Conservation (phyloP, 2,797 vertebrate genomes). For the Peromyscus nudipes region DNA sequence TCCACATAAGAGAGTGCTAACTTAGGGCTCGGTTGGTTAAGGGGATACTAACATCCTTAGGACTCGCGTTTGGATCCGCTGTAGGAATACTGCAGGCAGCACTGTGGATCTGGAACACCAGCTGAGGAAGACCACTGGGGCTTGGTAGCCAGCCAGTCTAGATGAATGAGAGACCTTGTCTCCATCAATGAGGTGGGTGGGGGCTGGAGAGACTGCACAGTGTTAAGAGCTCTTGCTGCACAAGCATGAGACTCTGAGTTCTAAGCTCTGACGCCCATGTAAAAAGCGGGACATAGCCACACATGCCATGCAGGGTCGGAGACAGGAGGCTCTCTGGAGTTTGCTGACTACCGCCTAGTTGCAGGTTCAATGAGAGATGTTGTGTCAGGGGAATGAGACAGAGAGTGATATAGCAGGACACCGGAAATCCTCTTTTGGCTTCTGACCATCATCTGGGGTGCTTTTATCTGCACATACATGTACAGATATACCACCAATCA, state of each 20-base stretch:
- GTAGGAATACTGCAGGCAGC: not conserved
- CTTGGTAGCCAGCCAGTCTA: not conserved
- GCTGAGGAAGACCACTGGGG: not conserved
- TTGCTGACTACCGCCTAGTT: not conserved
- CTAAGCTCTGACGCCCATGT: not conserved
- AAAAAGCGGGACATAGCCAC: not conserved
- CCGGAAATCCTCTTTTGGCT: not conserved
- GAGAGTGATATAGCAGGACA: not conserved
- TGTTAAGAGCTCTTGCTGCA: too few species aligned
- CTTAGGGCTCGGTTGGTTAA: not conserved
- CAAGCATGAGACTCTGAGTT: not conserved
- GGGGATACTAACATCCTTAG: not conserved
- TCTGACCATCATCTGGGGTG: not conserved
- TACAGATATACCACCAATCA: not conserved
- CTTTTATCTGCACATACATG: not conserved
- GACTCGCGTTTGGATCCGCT: not conserved
- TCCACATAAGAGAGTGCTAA: not conserved
- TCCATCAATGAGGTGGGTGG: not conserved
- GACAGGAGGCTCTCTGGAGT: not conserved
- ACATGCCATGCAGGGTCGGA: not conserved
- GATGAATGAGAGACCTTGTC: not conserved
- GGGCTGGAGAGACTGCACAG: not conserved
- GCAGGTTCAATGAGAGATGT: not conserved
- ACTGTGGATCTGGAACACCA: not conserved
- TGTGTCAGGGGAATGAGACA: not conserved